These are phyloP conservation scores for Poeciliopsis turrubarensis DNA, from an alignment of 2,113 vertebrate species.

Conservation along the genomic window DNA sequence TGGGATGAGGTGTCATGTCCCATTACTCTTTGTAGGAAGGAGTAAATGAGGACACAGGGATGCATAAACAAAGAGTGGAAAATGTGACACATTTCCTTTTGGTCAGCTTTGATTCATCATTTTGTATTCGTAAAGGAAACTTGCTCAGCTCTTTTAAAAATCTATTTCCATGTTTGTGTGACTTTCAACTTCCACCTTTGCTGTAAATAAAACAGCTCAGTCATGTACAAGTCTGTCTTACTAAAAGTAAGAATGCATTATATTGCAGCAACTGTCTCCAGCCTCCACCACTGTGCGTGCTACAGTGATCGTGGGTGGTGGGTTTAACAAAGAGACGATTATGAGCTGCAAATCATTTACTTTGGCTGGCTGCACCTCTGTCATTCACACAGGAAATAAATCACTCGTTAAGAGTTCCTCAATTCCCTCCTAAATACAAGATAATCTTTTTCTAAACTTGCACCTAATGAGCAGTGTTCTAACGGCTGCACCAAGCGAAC, in stretches of 20 bases:
- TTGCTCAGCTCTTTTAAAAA: too few species aligned
- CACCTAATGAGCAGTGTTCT: constrained; percentile 15
- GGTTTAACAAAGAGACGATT: not conserved
- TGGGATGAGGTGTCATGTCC: not conserved
- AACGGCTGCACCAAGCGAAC: not conserved
- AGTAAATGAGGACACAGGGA: not conserved
- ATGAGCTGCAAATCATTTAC: not conserved
- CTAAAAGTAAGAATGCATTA: not conserved
- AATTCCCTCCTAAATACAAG: not conserved
- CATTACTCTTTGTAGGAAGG: not conserved
- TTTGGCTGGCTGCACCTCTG: not conserved
- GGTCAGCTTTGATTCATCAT: too few species aligned
- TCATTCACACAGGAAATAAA: not conserved
- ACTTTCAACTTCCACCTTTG: not conserved
- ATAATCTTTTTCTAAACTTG: constrained; percentile 1
- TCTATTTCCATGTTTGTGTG: too few species aligned
- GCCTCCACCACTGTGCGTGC: not conserved
- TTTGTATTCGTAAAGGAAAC: too few species aligned
- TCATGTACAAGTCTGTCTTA: not conserved
- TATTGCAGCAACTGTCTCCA: not conserved
- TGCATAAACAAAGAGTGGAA: too few species aligned
- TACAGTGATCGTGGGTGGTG: not conserved
- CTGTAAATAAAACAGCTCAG: not conserved
- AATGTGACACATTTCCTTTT: too few species aligned
- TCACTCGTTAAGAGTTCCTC: not conserved